Conservation (phyloP, 1,140 invertebrate genomes). For the Drosophila ercepeae region DNA sequence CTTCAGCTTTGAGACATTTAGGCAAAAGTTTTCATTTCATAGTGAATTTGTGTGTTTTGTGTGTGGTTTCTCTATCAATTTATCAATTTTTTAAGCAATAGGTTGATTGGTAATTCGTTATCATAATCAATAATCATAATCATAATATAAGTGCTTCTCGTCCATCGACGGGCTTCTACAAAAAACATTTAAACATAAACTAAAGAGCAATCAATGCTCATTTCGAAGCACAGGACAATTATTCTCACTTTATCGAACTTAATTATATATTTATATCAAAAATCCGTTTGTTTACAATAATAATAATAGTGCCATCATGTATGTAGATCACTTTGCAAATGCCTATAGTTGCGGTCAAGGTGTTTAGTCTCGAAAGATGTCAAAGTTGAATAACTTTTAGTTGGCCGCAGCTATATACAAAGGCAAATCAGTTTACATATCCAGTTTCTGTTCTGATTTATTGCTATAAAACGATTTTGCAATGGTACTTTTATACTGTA, state of each 20-base stretch:
- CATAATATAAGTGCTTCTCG: conserved; percentile 50
- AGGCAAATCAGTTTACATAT: conserved; percentile 52
- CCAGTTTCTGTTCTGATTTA: too few relatives aligned
- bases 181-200: conserved; percentile 44
- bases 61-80: too few relatives aligned
- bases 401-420: conserved; percentile 18
- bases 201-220: conserved; percentile 54
- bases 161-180: background rate
- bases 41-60: conserved; percentile 50
- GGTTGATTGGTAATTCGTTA: conserved; percentile 64
- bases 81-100: conserved; percentile 59
- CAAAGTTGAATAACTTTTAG: conserved; percentile 4
- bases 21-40: conserved; percentile 70
- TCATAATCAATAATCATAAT: too few relatives aligned
- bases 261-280: conserved; percentile 73
- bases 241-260: conserved; percentile 59
- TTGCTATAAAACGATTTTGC: too few relatives aligned
- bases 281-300: conserved; percentile 60
- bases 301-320: conserved; percentile 54
- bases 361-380: background rate
- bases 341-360: conserved; percentile 20
- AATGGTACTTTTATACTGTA: conserved; percentile 20
- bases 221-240: conserved; percentile 61
- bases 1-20: conserved; percentile 77
- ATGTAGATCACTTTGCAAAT: conserved; percentile 34